Evolutionary conservation across 2,888 invertebrate genomes (phyloP).

Genomic region (Microplitis manilae): DNA sequence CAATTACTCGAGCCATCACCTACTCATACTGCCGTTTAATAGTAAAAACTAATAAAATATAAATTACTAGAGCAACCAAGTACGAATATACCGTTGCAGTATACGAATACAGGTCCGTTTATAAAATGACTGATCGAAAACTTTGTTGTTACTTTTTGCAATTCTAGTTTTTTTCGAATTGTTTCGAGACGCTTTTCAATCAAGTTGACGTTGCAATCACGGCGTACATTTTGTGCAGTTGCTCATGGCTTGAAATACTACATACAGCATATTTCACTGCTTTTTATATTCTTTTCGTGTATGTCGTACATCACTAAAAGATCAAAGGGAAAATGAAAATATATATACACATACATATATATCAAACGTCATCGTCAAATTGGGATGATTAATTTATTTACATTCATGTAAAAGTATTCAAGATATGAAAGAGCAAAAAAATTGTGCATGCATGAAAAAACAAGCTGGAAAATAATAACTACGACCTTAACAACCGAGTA

Average conservation of each 20-base stretch:
- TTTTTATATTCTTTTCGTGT: too few relatives aligned
- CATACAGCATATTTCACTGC: not conserved
- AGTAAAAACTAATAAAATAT: not conserved
- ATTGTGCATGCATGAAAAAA: too few relatives aligned
- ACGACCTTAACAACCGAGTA: too few relatives aligned
- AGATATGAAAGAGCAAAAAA: too few relatives aligned
- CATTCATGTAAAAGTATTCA: too few relatives aligned
- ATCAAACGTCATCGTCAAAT: too few relatives aligned
- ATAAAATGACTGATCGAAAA: not conserved
- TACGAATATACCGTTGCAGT: not conserved
- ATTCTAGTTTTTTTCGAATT: constrained; percentile 3
- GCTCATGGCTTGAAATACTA: not conserved
- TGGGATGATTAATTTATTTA: too few relatives aligned
- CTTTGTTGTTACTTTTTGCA: constrained; percentile 6
- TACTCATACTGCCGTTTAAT: not conserved
- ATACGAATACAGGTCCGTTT: not conserved
- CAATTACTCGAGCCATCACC: constrained; percentile 20
- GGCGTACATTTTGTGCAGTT: not conserved
- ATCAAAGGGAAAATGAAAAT: too few relatives aligned
- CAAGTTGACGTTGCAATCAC: not conserved
- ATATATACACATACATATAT: too few relatives aligned
- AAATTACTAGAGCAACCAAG: too few relatives aligned
- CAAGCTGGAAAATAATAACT: too few relatives aligned
- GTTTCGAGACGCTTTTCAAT: not conserved
- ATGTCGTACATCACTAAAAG: too few relatives aligned